Conservation (phyloP, 2,888 invertebrate species). For the Acronicta aceris region DNA sequence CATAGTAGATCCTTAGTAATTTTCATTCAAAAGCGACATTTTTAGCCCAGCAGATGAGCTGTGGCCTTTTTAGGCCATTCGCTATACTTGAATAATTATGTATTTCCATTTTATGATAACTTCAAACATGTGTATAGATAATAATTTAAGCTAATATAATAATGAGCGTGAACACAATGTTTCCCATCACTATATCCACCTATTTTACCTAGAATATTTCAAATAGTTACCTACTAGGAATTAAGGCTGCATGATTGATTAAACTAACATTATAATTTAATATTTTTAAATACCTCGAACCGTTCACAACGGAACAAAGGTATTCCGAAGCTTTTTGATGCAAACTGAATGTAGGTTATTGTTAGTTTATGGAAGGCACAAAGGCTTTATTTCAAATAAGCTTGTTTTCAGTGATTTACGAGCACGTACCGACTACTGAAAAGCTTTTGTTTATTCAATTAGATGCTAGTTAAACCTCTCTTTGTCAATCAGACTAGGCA, state of each 20-base stretch:
- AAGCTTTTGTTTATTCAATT: conserved; percentile 70
- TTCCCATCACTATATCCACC: too few species aligned
- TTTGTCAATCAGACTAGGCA: conserved; percentile 33
- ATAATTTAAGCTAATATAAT: too few species aligned
- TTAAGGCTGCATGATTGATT: conserved; percentile 22
- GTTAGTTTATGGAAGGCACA: conserved; percentile 53
- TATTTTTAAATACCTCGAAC: conserved; percentile 12
- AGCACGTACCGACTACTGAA: conserved; percentile 56
- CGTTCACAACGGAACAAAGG: conserved; percentile 32
- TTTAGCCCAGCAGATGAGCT: too few species aligned
- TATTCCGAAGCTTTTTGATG: conserved; percentile 31
- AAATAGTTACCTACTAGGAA: background rate
- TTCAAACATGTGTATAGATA: too few species aligned
- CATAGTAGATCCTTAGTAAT: too few species aligned
- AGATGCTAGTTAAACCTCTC: conserved; percentile 48
- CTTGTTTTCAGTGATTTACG: conserved; percentile 67
- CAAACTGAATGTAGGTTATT: conserved; percentile 49
- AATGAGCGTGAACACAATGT: too few species aligned
- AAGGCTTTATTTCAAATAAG: conserved; percentile 60
- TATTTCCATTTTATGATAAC: too few species aligned
- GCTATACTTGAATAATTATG: too few species aligned
- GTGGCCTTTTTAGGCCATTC: too few species aligned
- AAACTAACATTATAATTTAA: conserved; percentile 12
- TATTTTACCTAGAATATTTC: too few species aligned
- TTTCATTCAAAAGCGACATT: too few species aligned